Percentiles rank a stretch among this genome's conserved stretches.
phyloP scores from a whole-genome alignment of 2,113 vertebrate species.

The Brachionichthys hirsutus region DNA sequence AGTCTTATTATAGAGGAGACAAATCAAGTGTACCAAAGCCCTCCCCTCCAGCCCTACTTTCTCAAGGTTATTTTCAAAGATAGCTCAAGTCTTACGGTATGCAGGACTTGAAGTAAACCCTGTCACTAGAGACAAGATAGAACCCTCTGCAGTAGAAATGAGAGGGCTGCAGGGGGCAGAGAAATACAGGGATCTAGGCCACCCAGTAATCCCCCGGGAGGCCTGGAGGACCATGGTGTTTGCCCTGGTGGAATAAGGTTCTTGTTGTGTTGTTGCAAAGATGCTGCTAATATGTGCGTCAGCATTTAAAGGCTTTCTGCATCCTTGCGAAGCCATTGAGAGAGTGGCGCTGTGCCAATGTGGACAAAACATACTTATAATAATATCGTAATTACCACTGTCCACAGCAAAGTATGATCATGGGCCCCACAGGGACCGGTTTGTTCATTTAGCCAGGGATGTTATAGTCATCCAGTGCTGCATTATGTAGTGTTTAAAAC shows the following conservation, averaged over 20 bases:
- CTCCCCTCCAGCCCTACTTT: conserved; percentile 72
- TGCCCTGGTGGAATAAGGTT: conserved; percentile 52
- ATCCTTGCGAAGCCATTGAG: conserved; percentile 50
- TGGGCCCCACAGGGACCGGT: conserved; percentile 32
- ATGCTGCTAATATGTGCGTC: conserved; percentile 40
- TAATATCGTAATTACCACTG: conserved; percentile 50
- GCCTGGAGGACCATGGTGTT: conserved; percentile 55
- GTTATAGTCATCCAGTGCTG: conserved; percentile 31
- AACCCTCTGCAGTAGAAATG: conserved; percentile 54
- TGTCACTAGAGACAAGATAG: conserved; percentile 63
- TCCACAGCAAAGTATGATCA: conserved; percentile 59
- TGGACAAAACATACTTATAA: conserved; percentile 57
- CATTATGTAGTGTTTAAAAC: no score
- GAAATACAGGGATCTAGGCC: conserved; percentile 62
- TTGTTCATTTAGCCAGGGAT: conserved; percentile 51
- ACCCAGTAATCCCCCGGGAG: conserved; percentile 73
- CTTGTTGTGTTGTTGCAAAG: conserved; percentile 37
- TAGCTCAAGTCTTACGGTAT: conserved; percentile 70
- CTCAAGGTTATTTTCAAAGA: conserved; percentile 82
- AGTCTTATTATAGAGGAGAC: conserved; percentile 72
- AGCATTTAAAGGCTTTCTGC: conserved; percentile 60
- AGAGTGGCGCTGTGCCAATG: conserved; percentile 38
- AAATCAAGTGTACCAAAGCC: conserved; percentile 69
- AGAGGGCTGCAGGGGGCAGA: conserved; percentile 44
- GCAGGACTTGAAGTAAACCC: conserved; percentile 71